Evolutionary conservation across 1,140 invertebrate genomes (phyloP).

Genomic region (Zeugodacus cucurbitae): DNA sequence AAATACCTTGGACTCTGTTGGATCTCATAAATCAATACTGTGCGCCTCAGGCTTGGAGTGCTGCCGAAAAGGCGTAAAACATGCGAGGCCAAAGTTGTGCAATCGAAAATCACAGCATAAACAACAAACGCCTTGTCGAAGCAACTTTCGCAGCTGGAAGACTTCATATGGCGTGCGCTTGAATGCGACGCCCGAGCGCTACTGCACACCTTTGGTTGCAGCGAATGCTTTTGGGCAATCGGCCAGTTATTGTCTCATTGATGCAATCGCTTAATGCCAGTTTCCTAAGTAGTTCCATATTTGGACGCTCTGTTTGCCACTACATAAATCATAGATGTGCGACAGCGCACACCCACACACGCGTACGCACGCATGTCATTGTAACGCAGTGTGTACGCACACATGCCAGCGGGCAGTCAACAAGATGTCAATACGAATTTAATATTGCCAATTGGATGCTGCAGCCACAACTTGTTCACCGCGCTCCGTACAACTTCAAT

Average conservation of each 20-base stretch:
- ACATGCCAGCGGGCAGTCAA: slow-evolving; percentile 32
- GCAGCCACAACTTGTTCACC: not conserved
- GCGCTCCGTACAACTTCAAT: not conserved
- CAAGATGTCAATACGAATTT: slow-evolving; percentile 26
- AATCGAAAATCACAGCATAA: too few relatives aligned
- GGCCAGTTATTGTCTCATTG: not conserved
- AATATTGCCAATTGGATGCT: slow-evolving; percentile 9
- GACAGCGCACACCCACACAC: not conserved
- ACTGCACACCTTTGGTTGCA: not conserved
- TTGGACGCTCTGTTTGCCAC: not conserved
- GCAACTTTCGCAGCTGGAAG: not conserved
- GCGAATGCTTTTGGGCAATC: not conserved
- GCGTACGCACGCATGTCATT: not conserved
- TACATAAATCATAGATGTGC: slow-evolving; percentile 26
- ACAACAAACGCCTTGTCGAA: too few relatives aligned
- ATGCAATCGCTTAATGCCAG: not conserved
- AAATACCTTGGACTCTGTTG: not conserved
- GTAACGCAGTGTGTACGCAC: not conserved
- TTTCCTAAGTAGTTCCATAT: slow-evolving; percentile 35
- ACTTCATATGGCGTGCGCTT: not conserved
- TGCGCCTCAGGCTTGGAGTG: not conserved
- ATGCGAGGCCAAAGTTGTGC: not conserved
- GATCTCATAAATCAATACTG: not conserved
- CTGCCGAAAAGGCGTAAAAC: not conserved
- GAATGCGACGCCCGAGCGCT: not conserved